phyloP scores from a whole-genome alignment of 1,140 invertebrate genomes.

The Venturia canescens region DNA sequence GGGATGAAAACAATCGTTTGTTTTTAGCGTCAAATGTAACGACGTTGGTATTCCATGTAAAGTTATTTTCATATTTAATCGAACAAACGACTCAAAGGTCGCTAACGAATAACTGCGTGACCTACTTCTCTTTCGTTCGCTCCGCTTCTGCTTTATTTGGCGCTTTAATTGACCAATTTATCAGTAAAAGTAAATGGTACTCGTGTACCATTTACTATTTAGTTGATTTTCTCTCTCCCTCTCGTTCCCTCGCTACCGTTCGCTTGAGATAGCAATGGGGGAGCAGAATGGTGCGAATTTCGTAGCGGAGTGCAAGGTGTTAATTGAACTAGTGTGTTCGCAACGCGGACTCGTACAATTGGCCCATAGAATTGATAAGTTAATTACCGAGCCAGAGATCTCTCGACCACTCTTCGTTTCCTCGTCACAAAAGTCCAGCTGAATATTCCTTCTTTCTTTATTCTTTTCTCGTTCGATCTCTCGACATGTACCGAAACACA shows the following conservation, averaged over 20 bases:
- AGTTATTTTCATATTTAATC: background rate
- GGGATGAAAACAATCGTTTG: background rate
- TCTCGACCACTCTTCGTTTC: background rate
- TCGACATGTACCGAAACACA: background rate
- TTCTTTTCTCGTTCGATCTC: background rate
- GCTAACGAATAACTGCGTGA: too few species aligned
- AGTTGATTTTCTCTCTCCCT: too few species aligned
- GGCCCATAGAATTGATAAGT: background rate
- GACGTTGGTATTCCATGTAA: background rate
- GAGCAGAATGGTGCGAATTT: constrained; percentile 1
- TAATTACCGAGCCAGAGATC: constrained; percentile 1
- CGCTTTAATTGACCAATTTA: background rate
- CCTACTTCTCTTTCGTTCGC: background rate
- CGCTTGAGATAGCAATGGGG: background rate
- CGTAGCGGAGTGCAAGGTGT: background rate
- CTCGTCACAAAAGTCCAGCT: background rate
- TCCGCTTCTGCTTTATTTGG: background rate
- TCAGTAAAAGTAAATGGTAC: background rate
- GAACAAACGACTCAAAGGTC: too few species aligned
- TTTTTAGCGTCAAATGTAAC: background rate
- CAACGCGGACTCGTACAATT: background rate
- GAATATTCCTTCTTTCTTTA: background rate
- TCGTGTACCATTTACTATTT: background rate
- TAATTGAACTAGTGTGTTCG: background rate
- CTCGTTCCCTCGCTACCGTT: too few species aligned